phyloP scores from a whole-genome alignment of 1,140 invertebrate genomes.

The Papilio xuthus region DNA sequence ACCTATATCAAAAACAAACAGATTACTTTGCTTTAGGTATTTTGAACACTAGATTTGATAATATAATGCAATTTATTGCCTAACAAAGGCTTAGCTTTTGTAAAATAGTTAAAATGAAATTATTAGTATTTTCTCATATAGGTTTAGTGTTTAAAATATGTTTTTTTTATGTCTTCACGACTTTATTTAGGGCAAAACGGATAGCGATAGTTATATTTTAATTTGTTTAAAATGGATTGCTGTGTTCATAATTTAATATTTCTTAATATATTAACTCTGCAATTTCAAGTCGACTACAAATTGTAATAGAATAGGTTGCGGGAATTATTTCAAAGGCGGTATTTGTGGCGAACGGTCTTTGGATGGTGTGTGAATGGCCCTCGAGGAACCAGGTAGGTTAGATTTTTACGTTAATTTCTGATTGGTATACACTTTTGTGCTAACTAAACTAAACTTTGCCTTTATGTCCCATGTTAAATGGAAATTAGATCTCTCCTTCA shows the following conservation, averaged over 20 bases:
- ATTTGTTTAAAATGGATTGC: no score
- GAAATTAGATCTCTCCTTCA: not conserved
- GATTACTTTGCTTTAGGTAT: conserved; percentile 14
- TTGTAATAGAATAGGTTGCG: not conserved
- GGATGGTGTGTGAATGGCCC: not conserved
- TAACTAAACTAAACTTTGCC: no score
- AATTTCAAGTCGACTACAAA: not conserved
- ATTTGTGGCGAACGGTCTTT: not conserved
- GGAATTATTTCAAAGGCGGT: not conserved
- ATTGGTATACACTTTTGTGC: no score
- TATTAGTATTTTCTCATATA: not conserved
- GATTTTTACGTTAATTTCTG: no score
- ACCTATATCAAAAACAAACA: conserved; percentile 33
- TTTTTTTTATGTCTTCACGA: not conserved
- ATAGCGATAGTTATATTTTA: no score
- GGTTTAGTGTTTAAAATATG: not conserved
- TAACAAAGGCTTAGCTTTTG: no score
- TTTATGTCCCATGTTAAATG: no score
- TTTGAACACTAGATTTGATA: conserved; percentile 25
- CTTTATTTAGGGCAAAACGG: not conserved
- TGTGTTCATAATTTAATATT: not conserved
- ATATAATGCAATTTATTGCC: not conserved
- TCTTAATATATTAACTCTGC: not conserved
- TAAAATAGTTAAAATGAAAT: no score
- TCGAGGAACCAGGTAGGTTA: no score